phyloP scores from a whole-genome alignment of 2,888 invertebrate genomes.

The Drosophila kuntzei region DNA sequence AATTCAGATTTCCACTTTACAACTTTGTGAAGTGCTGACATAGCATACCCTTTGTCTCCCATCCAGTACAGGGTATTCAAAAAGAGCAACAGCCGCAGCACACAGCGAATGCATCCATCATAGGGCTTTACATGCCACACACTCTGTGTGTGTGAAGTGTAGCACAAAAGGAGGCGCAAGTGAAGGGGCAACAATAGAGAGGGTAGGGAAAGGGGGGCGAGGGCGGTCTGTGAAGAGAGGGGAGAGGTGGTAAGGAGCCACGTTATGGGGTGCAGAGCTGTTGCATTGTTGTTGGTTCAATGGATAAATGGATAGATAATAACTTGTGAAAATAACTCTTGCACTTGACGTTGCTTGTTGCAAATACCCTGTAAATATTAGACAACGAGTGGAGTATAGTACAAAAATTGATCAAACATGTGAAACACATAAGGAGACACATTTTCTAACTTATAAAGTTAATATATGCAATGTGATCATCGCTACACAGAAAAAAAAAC shows the following conservation, averaged over 20 bases:
- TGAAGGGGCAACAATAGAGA: neutral
- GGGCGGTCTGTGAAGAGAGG: neutral
- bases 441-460: too few relatives aligned
- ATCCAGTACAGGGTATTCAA: conserved; percentile 33
- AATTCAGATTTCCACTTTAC: neutral
- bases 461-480: too few relatives aligned
- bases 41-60: neutral
- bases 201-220: too few relatives aligned
- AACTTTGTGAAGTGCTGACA: neutral
- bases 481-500: too few relatives aligned
- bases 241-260: neutral
- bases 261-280: conserved; percentile 42
- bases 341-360: conserved; percentile 67
- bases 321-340: conserved; percentile 80
- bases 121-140: conserved; percentile 52
- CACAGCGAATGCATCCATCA: conserved; percentile 59
- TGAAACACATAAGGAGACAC: neutral
- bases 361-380: conserved; percentile 12
- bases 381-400: neutral
- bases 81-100: conserved; percentile 60
- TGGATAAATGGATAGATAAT: conserved; percentile 79
- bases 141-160: conserved; percentile 17
- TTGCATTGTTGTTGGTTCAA: conserved; percentile 68
- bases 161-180: neutral
- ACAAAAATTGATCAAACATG: neutral